Evolutionary conservation across 1,140 invertebrate genomes (phyloP), one percentile per base, ranked within the genome.

Genomic region (Drosophila nigromelanica): DNA sequence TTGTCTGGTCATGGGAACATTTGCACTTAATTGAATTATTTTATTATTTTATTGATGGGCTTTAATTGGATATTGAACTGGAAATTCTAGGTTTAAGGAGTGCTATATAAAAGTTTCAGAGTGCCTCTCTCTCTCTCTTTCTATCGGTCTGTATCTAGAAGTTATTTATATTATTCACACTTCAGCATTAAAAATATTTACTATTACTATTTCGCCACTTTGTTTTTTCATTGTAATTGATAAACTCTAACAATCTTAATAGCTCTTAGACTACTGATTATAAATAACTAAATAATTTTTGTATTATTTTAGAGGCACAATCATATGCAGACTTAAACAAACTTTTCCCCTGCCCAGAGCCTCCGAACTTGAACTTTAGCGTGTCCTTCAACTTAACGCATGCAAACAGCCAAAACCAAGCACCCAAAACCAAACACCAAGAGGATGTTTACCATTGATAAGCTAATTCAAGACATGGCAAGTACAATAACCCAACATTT

Each of bases 361-460:
- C 47, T 70, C 27, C 73, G 83, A 89, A 82, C 83, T 87, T 87
- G 83, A 87, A 87, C 82, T 87, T 89, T 62, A 61, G 14, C n/a
- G 4, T 59, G 83, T 83, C 78, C 83, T 82, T 89, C 73, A 85
- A 75, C 40, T 76, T 80, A 5, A 40, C 15, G 24, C n/a, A 18
- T 4, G 15, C 40, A 68, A 40, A 43, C 47, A 21, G 40, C 59
- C 15, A 63, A 39, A 8, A 8, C 1, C n/a, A 45, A 45, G 11
- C 8, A 18, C 8, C 7, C 43, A 39, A 24, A 8, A 8, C 8
- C n/a, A 45, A 45, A 21, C 8, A 18, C 8, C 7, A 15, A 42
- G 48, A 87, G 82, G 82, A 87, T 73, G 82, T 87, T 87, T 87
- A 47, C 42, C 61, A 48, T 60, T 61, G 78, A 87, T 89, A 87